These are phyloP conservation scores for Drosophila putrida DNA, from an alignment of 2,888 invertebrate species.

Conservation along the genomic window DNA sequence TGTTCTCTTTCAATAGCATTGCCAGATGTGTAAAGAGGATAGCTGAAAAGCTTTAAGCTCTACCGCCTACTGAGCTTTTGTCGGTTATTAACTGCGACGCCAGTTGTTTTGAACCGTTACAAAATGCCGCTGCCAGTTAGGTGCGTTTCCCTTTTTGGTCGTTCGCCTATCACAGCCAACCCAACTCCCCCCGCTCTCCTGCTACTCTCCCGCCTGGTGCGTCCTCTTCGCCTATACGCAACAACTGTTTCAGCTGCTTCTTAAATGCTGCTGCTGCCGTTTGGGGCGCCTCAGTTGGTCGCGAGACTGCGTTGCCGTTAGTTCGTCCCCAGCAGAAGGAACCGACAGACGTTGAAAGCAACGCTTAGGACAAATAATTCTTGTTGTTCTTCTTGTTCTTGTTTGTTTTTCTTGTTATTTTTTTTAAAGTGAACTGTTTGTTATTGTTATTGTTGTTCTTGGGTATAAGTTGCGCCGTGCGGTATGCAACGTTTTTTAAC, in stretches of 20 bases:
- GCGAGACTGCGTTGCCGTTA: slow-evolving; percentile 74
- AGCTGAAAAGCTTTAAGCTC: slow-evolving; percentile 25
- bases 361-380: slow-evolving; percentile 10
- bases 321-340: slow-evolving; percentile 53
- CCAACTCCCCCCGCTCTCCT: neutral
- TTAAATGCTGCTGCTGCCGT: slow-evolving; percentile 67
- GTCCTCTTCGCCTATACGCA: slow-evolving; percentile 18
- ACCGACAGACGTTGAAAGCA: slow-evolving; percentile 24
- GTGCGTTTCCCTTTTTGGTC: slow-evolving; percentile 20
- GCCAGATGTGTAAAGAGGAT: slow-evolving; percentile 28
- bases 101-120: slow-evolving; percentile 38
- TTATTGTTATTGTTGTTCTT: slow-evolving; percentile 16
- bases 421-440: slow-evolving; percentile 52
- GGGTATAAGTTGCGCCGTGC: slow-evolving; percentile 37
- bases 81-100: slow-evolving; percentile 16
- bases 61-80: slow-evolving; percentile 24
- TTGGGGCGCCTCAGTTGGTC: slow-evolving; percentile 71
- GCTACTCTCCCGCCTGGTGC: neutral
- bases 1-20: slow-evolving; percentile 22
- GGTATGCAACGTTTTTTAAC: slow-evolving; percentile 55
- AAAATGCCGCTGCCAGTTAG: slow-evolving; percentile 35
- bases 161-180: slow-evolving; percentile 13
- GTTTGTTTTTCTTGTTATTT: slow-evolving; percentile 6
- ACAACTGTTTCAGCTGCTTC: slow-evolving; percentile 58
- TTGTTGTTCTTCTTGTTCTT: neutral